These are phyloP conservation scores for Merodon equestris DNA, from an alignment of 2,888 invertebrate species.

Conservation along the genomic window DNA sequence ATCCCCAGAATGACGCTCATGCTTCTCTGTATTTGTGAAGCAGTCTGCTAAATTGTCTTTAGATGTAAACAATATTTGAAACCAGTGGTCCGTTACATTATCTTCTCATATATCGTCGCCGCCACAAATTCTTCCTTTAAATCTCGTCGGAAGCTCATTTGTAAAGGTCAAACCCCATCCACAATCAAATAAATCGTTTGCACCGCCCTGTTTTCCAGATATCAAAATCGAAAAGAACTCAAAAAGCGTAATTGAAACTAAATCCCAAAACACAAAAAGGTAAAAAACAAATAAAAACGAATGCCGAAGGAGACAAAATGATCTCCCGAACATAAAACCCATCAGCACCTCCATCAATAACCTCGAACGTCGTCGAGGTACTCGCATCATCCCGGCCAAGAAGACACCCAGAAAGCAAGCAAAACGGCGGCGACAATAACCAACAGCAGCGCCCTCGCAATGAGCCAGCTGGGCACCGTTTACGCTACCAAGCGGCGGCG, in stretches of 20 bases:
- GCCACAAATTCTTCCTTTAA: no score
- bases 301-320: constrained; percentile 37
- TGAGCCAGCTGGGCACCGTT: constrained; percentile 96
- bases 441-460: constrained; percentile 79
- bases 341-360: constrained; percentile 4
- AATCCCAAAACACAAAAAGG: background rate
- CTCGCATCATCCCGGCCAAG: constrained; percentile 7
- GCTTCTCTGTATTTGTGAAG: no score
- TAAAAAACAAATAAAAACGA: constrained; percentile 7
- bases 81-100: no score
- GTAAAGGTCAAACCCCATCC: no score
- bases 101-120: no score
- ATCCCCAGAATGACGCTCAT: no score
- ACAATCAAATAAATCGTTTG: no score
- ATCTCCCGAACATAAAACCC: constrained; percentile 15
- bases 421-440: constrained; percentile 78
- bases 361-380: background rate
- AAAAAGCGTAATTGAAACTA: constrained; percentile 1
- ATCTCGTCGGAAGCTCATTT: no score
- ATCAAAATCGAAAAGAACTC: no score
- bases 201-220: no score
- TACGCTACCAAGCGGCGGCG: constrained; percentile 97
- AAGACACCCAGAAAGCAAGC: constrained; percentile 68
- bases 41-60: no score
- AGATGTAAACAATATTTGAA: no score